These are phyloP conservation scores for Silurus aristotelis DNA, from an alignment of 2,797 vertebrate genomes.

Conservation along the genomic window DNA sequence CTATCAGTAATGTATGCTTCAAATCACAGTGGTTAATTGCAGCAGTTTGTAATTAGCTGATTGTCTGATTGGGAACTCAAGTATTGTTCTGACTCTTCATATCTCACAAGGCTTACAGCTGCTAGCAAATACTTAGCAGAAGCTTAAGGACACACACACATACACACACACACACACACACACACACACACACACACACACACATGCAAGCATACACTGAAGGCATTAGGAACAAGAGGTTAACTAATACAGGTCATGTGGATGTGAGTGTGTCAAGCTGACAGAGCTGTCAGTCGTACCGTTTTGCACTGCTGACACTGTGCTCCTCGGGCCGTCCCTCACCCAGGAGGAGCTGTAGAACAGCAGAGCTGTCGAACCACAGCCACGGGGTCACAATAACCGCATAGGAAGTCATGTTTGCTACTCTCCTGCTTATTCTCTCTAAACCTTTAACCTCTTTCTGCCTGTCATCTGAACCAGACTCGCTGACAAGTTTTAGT, in stretches of 20 bases:
- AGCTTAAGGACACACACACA: background rate
- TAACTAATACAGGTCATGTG: slow-evolving; percentile 46
- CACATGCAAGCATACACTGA: background rate
- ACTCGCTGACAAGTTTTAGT: background rate
- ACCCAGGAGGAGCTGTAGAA: slow-evolving; percentile 32
- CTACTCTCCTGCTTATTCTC: background rate
- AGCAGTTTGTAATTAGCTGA: background rate
- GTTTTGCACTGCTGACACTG: slow-evolving; percentile 37
- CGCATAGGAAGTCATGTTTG: slow-evolving; percentile 23
- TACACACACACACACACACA: slow-evolving; percentile 8
- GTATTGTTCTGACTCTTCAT: background rate
- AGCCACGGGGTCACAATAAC: slow-evolving; percentile 29
- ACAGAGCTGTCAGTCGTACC: slow-evolving; percentile 42
- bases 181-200: background rate
- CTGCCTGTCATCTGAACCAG: background rate
- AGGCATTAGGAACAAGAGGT: slow-evolving; percentile 34
- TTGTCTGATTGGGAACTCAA: background rate
- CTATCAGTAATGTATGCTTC: background rate
- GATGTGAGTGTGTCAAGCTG: slow-evolving; percentile 45
- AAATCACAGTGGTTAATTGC: background rate
- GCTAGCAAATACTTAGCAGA: background rate
- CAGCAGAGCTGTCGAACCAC: slow-evolving; percentile 47
- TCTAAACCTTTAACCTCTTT: background rate
- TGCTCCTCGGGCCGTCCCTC: slow-evolving; percentile 15
- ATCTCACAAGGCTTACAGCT: background rate